Conservation (phyloP, 2,797 vertebrate genomes). For the Hylomyscus alleni region DNA sequence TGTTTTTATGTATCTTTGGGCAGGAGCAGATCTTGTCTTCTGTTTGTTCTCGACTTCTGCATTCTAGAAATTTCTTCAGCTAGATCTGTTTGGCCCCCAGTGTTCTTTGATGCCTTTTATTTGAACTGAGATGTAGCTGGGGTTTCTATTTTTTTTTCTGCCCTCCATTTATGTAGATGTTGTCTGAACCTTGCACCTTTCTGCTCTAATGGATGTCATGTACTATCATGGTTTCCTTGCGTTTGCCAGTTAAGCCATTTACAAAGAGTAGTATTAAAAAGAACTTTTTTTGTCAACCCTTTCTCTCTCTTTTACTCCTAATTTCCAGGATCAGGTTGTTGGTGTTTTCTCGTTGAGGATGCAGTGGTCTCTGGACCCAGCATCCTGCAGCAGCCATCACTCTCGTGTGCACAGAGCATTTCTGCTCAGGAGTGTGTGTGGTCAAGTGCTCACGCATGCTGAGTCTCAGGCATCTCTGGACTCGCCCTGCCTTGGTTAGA, state of each 20-base stretch:
- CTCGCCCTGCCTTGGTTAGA: too few relatives aligned
- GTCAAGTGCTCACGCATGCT: too few relatives aligned
- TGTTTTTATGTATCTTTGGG: neutral
- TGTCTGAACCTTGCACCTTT: neutral
- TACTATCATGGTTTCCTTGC: neutral
- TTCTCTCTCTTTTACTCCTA: too few relatives aligned
- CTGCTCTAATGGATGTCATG: fast-evolving
- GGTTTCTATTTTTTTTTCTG: neutral
- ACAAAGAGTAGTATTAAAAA: neutral
- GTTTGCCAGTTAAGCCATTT: neutral
- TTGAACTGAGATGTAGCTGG: neutral
- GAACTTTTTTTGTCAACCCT: neutral
- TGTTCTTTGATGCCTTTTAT: neutral
- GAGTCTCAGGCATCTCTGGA: too few relatives aligned
- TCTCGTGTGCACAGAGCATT: too few relatives aligned
- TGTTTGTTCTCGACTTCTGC: neutral
- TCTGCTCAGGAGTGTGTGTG: too few relatives aligned
- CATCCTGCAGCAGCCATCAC: too few relatives aligned
- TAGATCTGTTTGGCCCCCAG: neutral
- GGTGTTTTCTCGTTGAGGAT: too few relatives aligned
- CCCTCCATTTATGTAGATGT: neutral
- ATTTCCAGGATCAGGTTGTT: neutral
- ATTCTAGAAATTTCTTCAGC: neutral
- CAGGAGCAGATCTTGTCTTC: neutral
- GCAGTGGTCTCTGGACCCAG: too few relatives aligned